phyloP scores from a whole-genome alignment of 2,113 vertebrate species.

The Hoplias malabaricus region DNA sequence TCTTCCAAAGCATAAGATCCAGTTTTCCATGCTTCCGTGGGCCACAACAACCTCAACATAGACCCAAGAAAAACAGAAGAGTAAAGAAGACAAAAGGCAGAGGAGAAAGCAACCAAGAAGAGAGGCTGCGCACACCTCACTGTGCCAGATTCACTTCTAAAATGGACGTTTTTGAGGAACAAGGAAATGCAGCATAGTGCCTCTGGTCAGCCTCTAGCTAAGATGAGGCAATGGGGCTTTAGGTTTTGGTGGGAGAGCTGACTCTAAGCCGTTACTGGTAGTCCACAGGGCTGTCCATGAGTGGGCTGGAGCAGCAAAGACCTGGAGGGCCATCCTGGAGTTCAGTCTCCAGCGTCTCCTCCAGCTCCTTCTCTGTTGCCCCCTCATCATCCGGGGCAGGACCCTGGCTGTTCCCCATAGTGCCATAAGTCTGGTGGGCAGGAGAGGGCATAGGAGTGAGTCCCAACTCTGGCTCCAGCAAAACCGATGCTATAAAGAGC shows the following conservation, averaged over 20 bases:
- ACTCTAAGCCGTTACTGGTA: conserved; percentile 75
- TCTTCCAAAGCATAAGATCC: conserved; percentile 24
- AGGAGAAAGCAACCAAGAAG: conserved; percentile 10
- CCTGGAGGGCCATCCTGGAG: conserved; percentile 78
- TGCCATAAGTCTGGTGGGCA: conserved; percentile 88
- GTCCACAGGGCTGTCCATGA: conserved; percentile 78
- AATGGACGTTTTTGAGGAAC: conserved; percentile 52
- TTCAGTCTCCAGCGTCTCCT: conserved; percentile 79
- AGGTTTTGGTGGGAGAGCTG: conserved; percentile 34
- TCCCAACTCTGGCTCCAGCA: conserved; percentile 90
- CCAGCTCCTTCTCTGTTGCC: conserved; percentile 64
- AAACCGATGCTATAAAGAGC: conserved; percentile 91
- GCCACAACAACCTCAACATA: conserved; percentile 16
- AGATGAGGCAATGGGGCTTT: conserved; percentile 49
- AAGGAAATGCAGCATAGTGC: conserved; percentile 60
- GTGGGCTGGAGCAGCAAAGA: conserved; percentile 71
- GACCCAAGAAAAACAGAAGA: conserved; percentile 24
- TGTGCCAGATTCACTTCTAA: conserved; percentile 20
- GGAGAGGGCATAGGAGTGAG: conserved; percentile 91
- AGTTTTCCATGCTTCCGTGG: conserved; percentile 16
- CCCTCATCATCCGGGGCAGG: conserved; percentile 70
- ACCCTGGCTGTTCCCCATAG: conserved; percentile 83
- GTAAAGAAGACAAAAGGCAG: conserved; percentile 21
- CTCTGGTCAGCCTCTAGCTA: conserved; percentile 57
- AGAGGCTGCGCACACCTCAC: conserved; percentile 2